Evolutionary conservation across 2,113 vertebrate species (phyloP), one percentile per base, ranked within the genome.

Genomic region (Lethenteron reissneri): DNA sequence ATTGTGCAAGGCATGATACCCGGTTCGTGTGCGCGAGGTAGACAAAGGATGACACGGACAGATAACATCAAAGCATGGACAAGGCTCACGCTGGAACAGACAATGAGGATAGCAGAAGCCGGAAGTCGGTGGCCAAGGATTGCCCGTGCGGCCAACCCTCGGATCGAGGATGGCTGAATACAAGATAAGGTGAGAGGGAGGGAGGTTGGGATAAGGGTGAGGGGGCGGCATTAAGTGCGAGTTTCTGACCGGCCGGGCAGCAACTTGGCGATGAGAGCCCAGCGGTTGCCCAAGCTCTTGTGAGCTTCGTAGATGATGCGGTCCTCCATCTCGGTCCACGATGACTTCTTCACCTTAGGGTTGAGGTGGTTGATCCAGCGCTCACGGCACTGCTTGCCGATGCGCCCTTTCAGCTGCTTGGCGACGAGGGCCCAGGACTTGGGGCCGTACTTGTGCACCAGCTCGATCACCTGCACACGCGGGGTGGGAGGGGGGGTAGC

Each of bases 351-450:
- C 79, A 99, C 94, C 87, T 99, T 92, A 70, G 94, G 94, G 83
- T 99, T 99, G 80, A 99, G 82, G 80, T 99, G 94, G 81, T 99
- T 99, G 84, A 97, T 92, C 94, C 94, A 99, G 78, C 94, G 88
- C 80, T 99, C 94, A 64, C 94, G 84, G 82, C 94, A 99, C 81
- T 99, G 94, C 78, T 99, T 99, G 76, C 94, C 94, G 72, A 99
- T 99, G 71, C 94, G 87, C 58, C 94, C 94, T 77, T 97, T 97
- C 79, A 99, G 86, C 80, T 99, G 91, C 80, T 99, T 99, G 77
- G 94, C 94, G 76, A 99, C 96, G 73, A 99, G 87, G 71, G 94
- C 97, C 94, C 94, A 99, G 77, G 92, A 89, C 78, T 99, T 99
- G 76, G 94, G 92, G 74, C 94, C 92, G 2, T 99, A 99, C 80